Evolutionary conservation across 2,113 vertebrate genomes (phyloP), one percentile per base, ranked within the genome.

Genomic region (Neomonachus schauinslandi): DNA sequence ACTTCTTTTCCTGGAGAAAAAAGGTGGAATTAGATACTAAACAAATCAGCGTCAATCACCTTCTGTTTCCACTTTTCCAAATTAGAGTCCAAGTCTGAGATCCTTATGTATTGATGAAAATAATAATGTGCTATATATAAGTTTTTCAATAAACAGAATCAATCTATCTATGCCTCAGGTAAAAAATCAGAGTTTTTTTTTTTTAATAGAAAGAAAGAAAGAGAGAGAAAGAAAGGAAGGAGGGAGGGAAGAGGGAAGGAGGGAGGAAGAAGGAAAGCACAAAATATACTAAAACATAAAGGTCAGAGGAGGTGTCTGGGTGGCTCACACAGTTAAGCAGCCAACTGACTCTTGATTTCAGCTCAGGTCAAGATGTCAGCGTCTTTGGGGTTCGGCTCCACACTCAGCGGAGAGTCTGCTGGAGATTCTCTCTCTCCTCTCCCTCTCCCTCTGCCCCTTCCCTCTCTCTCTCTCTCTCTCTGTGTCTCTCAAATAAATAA

Each of bases 101-200:
- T 67, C 16, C 63, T 83, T 28, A 84, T 83, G 88, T 92, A 59
- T 67, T 91, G 71, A 49, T 88, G 84, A 91, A 97, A 93, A 67
- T 21, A 92, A 53, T 86, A 85, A 83, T 84, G 71, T 3, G 61
- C n/a, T 85, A 4, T 93, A 53, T 85, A 6, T 86, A 59, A 77
- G n/a, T 95, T 83, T 88, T 49, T 84, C 36, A 90, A 76, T 79
- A 46, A 92, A 76, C 80, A 86, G 26, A 88, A 63, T 5, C 36
- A 5, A 79, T 80, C 7, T 33, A 55, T 31, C 14, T 76, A n/a
- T 16, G 13, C 59, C 18, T 88, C 53, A 76, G 63, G 36, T 49
- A 84, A 96, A 94, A 36, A 36, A 94, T 31, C 42, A 85, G 19
- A 81, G 24, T 69, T 2, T 91, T 69, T 82, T 57, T 57, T 33